Conservation (phyloP, 2,888 invertebrate species). For the Nomada ruficornis region DNA sequence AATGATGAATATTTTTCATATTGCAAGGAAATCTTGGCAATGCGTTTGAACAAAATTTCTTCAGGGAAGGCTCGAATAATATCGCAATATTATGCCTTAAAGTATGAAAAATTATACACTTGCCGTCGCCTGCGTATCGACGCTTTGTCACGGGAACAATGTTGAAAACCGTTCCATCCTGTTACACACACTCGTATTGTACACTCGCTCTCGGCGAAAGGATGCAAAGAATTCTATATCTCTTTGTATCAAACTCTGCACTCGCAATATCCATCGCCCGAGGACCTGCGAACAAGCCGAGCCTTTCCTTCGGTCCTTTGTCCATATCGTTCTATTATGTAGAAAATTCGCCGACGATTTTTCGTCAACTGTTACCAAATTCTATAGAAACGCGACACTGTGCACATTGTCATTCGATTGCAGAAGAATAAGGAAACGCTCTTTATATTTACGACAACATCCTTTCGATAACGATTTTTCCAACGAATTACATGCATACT, state of each 20-base stretch:
- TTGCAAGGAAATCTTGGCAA: too few species aligned
- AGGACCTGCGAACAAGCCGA: constrained; percentile 33
- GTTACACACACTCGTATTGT: neutral
- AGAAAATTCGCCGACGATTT: neutral
- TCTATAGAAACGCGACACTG: constrained; percentile 8
- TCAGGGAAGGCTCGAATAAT: too few species aligned
- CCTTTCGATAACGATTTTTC: neutral
- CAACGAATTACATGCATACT: neutral
- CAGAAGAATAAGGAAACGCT: neutral
- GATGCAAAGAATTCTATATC: constrained; percentile 16
- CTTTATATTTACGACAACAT: neutral
- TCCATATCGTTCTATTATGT: constrained; percentile 20
- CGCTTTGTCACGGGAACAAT: neutral
- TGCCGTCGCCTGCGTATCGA: neutral
- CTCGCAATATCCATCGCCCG: constrained; percentile 29
- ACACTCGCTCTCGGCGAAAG: neutral
- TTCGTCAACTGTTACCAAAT: constrained; percentile 22
- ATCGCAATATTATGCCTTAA: neutral
- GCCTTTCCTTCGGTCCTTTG: constrained; percentile 39
- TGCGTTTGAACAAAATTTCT: too few species aligned
- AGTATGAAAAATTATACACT: neutral
- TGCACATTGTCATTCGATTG: neutral
- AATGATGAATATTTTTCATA: too few species aligned
- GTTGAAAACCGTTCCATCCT: constrained; percentile 5
- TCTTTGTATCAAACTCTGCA: constrained; percentile 36